phyloP scores from a whole-genome alignment of 2,888 invertebrate species.

The Gryllus longicercus region DNA sequence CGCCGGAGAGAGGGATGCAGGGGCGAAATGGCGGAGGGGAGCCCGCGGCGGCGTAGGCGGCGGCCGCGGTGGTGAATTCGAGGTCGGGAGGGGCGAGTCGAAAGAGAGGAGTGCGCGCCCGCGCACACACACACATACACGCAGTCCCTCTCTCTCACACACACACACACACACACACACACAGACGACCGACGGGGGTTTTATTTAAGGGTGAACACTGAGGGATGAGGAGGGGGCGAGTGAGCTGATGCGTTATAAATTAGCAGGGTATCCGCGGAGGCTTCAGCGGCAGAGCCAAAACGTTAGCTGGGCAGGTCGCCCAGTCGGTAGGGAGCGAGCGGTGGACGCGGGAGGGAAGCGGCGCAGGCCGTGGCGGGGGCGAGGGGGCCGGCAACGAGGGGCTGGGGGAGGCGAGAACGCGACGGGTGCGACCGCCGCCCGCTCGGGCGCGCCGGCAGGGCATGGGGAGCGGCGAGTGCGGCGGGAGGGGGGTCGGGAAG shows the following conservation, averaged over 20 bases:
- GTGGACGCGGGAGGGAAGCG: not conserved
- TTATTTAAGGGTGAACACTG: constrained; percentile 27
- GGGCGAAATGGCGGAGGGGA: not conserved
- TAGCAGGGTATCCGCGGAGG: constrained; percentile 26
- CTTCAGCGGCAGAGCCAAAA: constrained; percentile 26
- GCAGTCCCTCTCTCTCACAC: no score
- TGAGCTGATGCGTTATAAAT: constrained; percentile 33
- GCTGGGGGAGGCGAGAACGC: constrained; percentile 3
- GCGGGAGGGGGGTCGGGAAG: constrained; percentile 18
- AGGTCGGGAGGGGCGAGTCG: no score
- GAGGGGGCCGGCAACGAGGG: not conserved
- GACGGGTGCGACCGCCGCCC: constrained; percentile 22
- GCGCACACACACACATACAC: no score
- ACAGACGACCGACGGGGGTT: not conserved
- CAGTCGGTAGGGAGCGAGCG: not conserved
- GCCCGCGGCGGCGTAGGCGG: no score
- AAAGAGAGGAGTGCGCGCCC: no score
- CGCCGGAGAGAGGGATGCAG: not conserved
- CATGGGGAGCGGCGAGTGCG: not conserved
- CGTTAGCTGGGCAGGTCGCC: constrained; percentile 17
- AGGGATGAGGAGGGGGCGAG: constrained; percentile 27
- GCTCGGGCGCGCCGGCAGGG: not conserved
- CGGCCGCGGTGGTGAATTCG: no score
- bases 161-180: no score
- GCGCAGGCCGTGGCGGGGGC: not conserved